Conservation (phyloP, 2,888 invertebrate species). For the Odontocerum albicorne region DNA sequence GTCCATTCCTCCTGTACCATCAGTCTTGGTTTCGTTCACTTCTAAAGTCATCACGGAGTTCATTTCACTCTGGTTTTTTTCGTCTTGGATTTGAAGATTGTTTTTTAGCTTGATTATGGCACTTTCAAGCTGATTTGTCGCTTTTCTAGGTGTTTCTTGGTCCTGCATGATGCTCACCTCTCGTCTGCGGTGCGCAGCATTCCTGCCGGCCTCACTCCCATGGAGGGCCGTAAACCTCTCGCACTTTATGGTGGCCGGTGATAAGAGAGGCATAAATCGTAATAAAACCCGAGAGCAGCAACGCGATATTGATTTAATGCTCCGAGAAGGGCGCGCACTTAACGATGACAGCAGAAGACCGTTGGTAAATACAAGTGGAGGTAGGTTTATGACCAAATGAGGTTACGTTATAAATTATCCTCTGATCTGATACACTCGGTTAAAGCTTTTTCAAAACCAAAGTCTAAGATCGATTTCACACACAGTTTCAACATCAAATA, state of each 20-base stretch:
- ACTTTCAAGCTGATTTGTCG: conserved; percentile 56
- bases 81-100: conserved; percentile 57
- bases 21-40: conserved; percentile 45
- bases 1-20: conserved; percentile 46
- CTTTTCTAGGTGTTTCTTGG: conserved; percentile 35
- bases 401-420: conserved; percentile 22
- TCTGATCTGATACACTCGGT: conserved; percentile 10
- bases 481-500: neutral
- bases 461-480: neutral
- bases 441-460: neutral
- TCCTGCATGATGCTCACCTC: conserved; percentile 34
- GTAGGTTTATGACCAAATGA: conserved; percentile 12
- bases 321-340: conserved; percentile 16
- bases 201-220: conserved; percentile 43
- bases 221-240: conserved; percentile 23
- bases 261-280: conserved; percentile 28
- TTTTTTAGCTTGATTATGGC: conserved; percentile 58
- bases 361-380: conserved; percentile 1
- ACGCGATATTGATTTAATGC: conserved; percentile 21
- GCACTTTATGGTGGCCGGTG: conserved; percentile 23
- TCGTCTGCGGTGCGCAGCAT: conserved; percentile 49
- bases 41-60: conserved; percentile 27
- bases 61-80: conserved; percentile 43
- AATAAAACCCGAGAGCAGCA: conserved; percentile 18
- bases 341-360: conserved; percentile 7